Evolutionary conservation across 1,140 invertebrate genomes (phyloP), one percentile per base, ranked within the genome.

Genomic region (Drosophila bipectinata): DNA sequence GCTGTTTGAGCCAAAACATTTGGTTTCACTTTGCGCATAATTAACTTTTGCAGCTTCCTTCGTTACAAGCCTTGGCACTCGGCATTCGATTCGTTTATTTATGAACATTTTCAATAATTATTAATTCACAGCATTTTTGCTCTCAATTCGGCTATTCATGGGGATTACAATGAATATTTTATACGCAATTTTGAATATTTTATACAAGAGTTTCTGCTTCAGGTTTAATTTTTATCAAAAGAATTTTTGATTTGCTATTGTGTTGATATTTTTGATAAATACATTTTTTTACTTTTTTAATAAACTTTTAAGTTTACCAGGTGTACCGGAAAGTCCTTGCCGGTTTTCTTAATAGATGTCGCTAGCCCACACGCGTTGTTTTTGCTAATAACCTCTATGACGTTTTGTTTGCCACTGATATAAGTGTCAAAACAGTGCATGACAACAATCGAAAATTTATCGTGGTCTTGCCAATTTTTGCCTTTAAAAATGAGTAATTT

Each of bases 1-100:
- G 66, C 21, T 47, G 51, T 51, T 75, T 76, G 73, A 76, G 73
- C 62, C 72, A 76, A 76, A 76, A 76, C 73, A 76, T 76, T 76
- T 77, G 73, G 73, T 76, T 76, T 76, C 73, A 76, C 72, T 76
- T 76, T 76, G 73, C 73, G 73, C 73, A 76, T 76, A 76, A 76
- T 76, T 76, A 76, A 76, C 62, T 76, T 76, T 76, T 74, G 60
- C 72, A 66, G 48, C 74, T 52, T 39, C 68, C 34, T 34, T 32
- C 68, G 24, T 72, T 56, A 58, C 54, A 21, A 72, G 51, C 71
- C 61, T 34, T 64, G 41, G 14, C 14, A 7, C 14, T 2, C 41
- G 32, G 41, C 41, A 21, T 61, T 49, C 14, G 12, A 37, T 54
- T 73, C 69, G 58, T 28, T 61, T 72, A 62, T 72, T 73, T 74